A percentile compares a stretch with the other conserved stretches of the same genome.
Conservation (phyloP, 2,888 invertebrate species). For the Drosophila helvetica region DNA sequence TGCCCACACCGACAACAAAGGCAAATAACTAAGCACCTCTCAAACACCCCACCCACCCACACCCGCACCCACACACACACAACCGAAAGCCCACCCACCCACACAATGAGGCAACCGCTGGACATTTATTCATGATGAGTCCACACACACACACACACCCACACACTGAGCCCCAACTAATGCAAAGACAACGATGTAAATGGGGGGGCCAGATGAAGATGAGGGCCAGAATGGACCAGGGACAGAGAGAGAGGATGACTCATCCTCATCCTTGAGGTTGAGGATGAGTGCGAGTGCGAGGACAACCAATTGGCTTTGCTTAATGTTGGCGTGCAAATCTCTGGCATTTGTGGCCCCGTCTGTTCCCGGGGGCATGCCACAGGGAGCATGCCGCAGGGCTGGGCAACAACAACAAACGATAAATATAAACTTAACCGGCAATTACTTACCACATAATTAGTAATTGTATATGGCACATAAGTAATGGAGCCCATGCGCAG, state of each 20-base stretch:
- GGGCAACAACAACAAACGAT: slow-evolving; percentile 50
- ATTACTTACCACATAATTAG: slow-evolving; percentile 83
- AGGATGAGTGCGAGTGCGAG: slow-evolving; percentile 15
- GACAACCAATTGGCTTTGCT: slow-evolving; percentile 74
- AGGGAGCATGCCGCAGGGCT: slow-evolving; percentile 1
- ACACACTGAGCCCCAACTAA: slow-evolving; percentile 39
- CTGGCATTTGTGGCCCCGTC: slow-evolving; percentile 62
- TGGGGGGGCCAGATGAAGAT: slow-evolving; percentile 29
- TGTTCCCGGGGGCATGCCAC: slow-evolving; percentile 3
- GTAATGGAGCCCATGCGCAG: slow-evolving; percentile 81
- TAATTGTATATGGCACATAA: slow-evolving; percentile 82
- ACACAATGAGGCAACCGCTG: slow-evolving; percentile 41
- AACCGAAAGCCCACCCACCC: slow-evolving; percentile 7
- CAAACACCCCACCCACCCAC: slow-evolving; percentile 17
- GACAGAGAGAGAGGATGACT: neutral
- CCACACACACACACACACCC: slow-evolving; percentile 31
- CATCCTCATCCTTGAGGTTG: too few species aligned
- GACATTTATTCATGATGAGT: slow-evolving; percentile 74
- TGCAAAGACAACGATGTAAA: slow-evolving; percentile 51
- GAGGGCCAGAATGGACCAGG: slow-evolving; percentile 33
- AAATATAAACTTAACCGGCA: slow-evolving; percentile 80
- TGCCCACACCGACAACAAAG: slow-evolving; percentile 48
- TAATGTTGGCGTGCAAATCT: slow-evolving; percentile 76
- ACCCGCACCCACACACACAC: slow-evolving; percentile 12
- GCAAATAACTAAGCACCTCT: slow-evolving; percentile 48